Base-by-base conservation (phyloP, 1,140 invertebrate genomes). In the Riptortus pedestris region DNA sequence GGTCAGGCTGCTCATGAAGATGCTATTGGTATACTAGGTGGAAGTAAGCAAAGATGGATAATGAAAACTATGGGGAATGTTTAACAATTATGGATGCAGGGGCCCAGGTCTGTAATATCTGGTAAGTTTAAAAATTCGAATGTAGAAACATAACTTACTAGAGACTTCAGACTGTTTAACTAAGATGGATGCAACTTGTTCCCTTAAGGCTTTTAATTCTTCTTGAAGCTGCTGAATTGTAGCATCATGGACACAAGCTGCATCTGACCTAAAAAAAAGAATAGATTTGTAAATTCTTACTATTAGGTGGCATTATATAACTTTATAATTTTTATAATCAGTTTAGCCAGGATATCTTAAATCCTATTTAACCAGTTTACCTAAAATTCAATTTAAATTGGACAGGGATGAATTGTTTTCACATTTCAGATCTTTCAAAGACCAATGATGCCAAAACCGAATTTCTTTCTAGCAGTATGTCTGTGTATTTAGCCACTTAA, bases 101-200 rank as follows among this genome's bases (percentile, higher is more conserved):
- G n/a, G n/a, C n/a, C n/a, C n/a, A n/a, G n/a, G n/a, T n/a, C n/a
- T n/a, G n/a, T n/a, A n/a, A n/a, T n/a, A n/a, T n/a, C n/a, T n/a
- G n/a, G n/a, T n/a, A n/a, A n/a, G n/a, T n/a, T n/a, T n/a, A n/a
- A n/a, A n/a, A n/a, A n/a, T n/a, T n/a, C n/a, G n/a, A n/a, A n/a
- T n/a, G n/a, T n/a, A n/a, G n/a, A n/a, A n/a, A n/a, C n/a, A n/a
- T n/a, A 26, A 31, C 57, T 59, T 14, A 59, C 57, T n/a, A 29
- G 57, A 33, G 5, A n/a, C 16, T 2, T 47, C 24, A 24, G 16
- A 26, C 29, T 62, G 61, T 2, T 51, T 62, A 1, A 33, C 18
- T 27, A 62, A 62, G 7, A 62, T 62, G 18, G 33, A 27, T 20
- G 61, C 61, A 0, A 62, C 61, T 38, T 62, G 61, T 62, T 51